Evolutionary conservation across 1,140 invertebrate genomes (phyloP), one percentile per base, ranked within the genome.

Genomic region (Wiebesia pumilae): DNA sequence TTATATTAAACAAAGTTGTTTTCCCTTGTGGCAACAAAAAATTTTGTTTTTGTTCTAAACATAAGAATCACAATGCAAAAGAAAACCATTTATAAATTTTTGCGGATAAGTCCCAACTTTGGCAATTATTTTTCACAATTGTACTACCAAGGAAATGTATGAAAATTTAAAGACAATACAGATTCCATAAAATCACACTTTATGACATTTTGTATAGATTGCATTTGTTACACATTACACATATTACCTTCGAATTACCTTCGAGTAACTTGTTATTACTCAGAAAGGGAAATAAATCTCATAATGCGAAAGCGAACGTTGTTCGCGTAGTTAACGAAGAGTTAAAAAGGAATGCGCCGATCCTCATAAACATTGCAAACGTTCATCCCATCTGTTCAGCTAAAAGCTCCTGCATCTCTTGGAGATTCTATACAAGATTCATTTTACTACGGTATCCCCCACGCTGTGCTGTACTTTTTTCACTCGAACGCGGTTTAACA

Each of bases 241-340:
- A 35, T 54, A 73, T n/a, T 73, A 73, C 38, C 54, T 24, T 58
- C 30, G 35, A 38, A 73, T n/a, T 73, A 73, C 38, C 54, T 24
- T 58, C 30, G 35, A 38, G 43, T 16, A 73, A 19, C 19, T 51
- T 27, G 30, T 73, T 73, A 83, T 54, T 83, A 71, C 24, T 24
- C 82, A n/a, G 51, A 58, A 21, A 40, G 65, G 27, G 51, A 58
- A 58, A 73, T 75, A 83, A 83, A 83, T 83, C 81, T 47, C 69
- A 62, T 62, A 62, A 24, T 14, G 58, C 4, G 10, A 62, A 54
- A 54, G 51, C 16, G 19, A 3, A 54, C 19, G 51, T 3, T 54
- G 51, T 54, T 12, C 10, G 19, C 33, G 78, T 35, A 47, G 33
- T 27, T 38, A 35, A 67, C 67, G 69, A 81, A 67, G 38, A 40